Evolutionary conservation across 2,888 invertebrate genomes (phyloP).

Genomic region (Aporophyla nigra): DNA sequence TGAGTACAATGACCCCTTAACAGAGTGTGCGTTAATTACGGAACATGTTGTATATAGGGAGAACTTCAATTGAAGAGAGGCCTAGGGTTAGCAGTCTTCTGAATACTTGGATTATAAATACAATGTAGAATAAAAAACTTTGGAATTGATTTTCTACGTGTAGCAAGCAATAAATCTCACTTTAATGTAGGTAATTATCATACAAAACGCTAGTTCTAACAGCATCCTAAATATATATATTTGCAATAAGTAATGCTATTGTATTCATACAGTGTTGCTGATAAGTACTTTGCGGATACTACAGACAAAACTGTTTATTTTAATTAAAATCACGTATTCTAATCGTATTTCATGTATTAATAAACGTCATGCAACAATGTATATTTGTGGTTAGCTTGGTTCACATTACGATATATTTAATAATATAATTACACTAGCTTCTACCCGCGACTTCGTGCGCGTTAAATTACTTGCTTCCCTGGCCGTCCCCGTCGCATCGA

Average conservation of each 20-base stretch:
- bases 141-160: background rate
- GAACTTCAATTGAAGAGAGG: background rate
- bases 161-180: background rate
- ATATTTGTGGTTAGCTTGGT: conserved; percentile 1
- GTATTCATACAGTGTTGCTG: background rate
- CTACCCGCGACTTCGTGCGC: no score
- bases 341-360: background rate
- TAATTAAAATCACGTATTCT: background rate
- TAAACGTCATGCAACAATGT: background rate
- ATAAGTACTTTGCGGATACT: background rate
- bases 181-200: background rate
- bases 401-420: background rate
- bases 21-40: no score
- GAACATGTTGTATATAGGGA: no score
- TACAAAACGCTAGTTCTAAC: background rate
- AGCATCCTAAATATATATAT: background rate
- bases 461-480: no score
- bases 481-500: no score
- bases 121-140: background rate
- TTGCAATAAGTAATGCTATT: background rate
- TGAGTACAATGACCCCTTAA: no score
- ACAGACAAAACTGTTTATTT: background rate
- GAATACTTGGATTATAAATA: background rate
- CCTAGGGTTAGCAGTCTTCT: background rate
- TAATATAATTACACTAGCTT: background rate